Conservation (phyloP, 2,797 vertebrate species). For the Enteromius mattozi region DNA sequence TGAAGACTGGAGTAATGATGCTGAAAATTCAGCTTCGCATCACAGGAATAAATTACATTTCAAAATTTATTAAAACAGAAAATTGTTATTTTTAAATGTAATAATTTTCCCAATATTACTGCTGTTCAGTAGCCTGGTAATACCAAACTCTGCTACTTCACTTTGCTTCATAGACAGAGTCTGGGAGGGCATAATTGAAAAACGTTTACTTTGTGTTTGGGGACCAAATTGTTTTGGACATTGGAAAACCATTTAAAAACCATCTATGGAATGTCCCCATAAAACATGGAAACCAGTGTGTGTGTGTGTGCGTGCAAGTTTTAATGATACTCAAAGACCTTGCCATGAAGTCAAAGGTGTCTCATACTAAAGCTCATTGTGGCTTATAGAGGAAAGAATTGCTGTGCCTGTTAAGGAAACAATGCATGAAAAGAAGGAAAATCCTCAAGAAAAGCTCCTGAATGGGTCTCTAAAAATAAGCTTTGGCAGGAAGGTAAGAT, state of each 20-base stretch:
- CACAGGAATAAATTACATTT: not conserved
- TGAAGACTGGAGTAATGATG: too few species aligned
- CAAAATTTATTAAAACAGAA: not conserved
- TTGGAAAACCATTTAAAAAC: not conserved
- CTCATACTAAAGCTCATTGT: slow-evolving; percentile 33
- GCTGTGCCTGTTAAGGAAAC: slow-evolving; percentile 70
- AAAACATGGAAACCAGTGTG: not conserved
- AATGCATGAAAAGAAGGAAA: slow-evolving; percentile 78
- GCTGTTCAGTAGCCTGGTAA: too few species aligned
- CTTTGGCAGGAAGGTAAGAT: slow-evolving; percentile 72
- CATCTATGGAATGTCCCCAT: not conserved
- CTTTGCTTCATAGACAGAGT: not conserved
- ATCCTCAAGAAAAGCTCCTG: slow-evolving; percentile 77
- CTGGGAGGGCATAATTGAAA: too few species aligned
- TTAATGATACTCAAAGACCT: slow-evolving; percentile 1
- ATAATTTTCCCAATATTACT: not conserved
- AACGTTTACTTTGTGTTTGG: too few species aligned
- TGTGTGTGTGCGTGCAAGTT: not conserved
- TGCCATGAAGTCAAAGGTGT: slow-evolving; percentile 23
- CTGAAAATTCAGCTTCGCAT: too few species aligned
- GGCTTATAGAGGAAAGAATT: slow-evolving; percentile 37
- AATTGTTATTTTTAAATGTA: not conserved
- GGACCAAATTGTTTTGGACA: too few species aligned
- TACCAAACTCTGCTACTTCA: too few species aligned
- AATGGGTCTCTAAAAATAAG: slow-evolving; percentile 84